phyloP scores from a whole-genome alignment of 1,140 invertebrate genomes.

The Micrasema minimum region DNA sequence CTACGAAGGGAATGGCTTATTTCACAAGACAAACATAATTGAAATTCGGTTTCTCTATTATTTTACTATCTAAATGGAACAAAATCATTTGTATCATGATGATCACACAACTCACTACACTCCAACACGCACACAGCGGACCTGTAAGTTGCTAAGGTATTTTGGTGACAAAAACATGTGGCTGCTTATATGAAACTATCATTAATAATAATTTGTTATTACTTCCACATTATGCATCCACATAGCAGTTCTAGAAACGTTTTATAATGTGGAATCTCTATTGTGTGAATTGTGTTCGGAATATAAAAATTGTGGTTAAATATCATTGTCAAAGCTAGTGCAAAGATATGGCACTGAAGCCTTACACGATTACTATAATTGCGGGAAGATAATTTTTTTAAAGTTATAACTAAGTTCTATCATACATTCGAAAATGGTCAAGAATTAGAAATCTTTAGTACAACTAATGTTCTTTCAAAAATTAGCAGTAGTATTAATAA shows the following conservation, averaged over 20 bases:
- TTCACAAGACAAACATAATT: conserved; percentile 22
- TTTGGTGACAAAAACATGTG: too few species aligned
- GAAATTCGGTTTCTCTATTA: background rate
- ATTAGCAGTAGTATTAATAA: conserved; percentile 25
- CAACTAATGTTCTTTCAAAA: conserved; percentile 16
- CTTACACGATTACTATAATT: conserved; percentile 16
- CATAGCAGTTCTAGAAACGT: too few species aligned
- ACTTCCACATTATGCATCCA: too few species aligned
- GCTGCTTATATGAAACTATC: too few species aligned
- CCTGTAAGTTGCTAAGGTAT: too few species aligned
- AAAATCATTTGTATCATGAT: background rate
- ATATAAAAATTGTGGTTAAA: conserved; percentile 12
- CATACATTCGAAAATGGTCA: conserved; percentile 22
- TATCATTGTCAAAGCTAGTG: conserved; percentile 36
- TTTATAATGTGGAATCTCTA: conserved; percentile 26
- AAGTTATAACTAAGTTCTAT: conserved; percentile 2
- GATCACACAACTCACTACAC: background rate
- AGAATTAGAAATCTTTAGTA: conserved; percentile 1
- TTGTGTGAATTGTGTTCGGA: conserved; percentile 19
- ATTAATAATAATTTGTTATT: too few species aligned
- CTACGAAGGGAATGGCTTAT: conserved; percentile 51
- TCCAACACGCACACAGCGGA: too few species aligned
- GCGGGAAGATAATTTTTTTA: conserved; percentile 13
- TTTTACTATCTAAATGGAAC: conserved; percentile 1
- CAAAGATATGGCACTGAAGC: conserved; percentile 49